Evolutionary conservation across 2,888 invertebrate species (phyloP), one percentile per base, ranked within the genome.

Genomic region (Pardosa pseudoannulata): DNA sequence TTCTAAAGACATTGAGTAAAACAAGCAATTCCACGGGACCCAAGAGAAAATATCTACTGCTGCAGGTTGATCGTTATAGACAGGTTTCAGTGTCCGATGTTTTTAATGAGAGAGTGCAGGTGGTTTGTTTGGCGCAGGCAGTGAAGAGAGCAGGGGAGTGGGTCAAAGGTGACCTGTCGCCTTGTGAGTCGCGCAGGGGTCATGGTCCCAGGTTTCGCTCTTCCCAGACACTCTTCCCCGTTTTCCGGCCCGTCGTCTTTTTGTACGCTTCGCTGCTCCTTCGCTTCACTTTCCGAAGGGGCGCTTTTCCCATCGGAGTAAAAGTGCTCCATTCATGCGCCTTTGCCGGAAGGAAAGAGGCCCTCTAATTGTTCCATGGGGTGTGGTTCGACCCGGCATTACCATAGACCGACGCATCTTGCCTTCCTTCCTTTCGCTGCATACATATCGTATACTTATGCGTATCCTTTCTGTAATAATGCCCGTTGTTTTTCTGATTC

Each of bases 311-410:
- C 78, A 76, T 41, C 78, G 19, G 72, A 76, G 82, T 82, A 82
- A 82, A 82, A 82, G 82, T 82, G 64, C 82, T 82, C 36, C 76
- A 82, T 76, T 76, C 82, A 81, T 81, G 62, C 31, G n/a, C 13
- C 19, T 29, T 46, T 39, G 46, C 78, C 78, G 83, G 83, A 83
- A 83, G 78, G 83, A 83, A 83, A 72, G 83, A 78, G 83, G 83
- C 83, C 83, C 78, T 76, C n/a, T 78, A 78, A 83, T 83, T 78
- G 83, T 83, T 76, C 78, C 78, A 83, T 9, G 78, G 83, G 83
- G 83, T 83, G 83, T 83, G 83, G 83, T 73, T 83, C 19, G n/a
- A n/a, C n/a, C n/a, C n/a, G n/a, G n/a, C n/a, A n/a, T n/a, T n/a
- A n/a, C n/a, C n/a, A n/a, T n/a, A n/a, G n/a, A n/a, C n/a, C n/a